Evolutionary conservation across 2,797 vertebrate species (phyloP).

Genomic region (Semotilus atromaculatus): DNA sequence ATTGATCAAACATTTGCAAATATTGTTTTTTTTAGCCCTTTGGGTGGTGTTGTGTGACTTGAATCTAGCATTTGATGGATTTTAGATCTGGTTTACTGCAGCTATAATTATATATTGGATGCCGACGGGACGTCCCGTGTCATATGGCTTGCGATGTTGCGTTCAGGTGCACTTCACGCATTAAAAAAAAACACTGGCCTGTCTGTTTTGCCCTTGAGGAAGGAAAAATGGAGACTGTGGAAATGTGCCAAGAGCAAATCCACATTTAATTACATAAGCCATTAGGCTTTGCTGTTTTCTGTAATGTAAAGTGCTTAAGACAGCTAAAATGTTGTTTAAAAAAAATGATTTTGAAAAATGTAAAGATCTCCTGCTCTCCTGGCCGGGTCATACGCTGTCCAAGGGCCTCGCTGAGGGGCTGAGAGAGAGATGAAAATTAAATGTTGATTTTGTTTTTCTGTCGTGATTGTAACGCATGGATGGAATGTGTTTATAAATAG

Average conservation of each 20-base stretch:
- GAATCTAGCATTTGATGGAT: slow-evolving; percentile 46
- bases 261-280: slow-evolving; percentile 32
- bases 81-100: slow-evolving; percentile 33
- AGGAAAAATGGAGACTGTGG: slow-evolving; percentile 6
- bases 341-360: background rate
- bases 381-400: background rate
- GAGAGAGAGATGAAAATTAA: background rate
- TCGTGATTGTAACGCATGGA: background rate
- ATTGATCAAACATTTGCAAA: slow-evolving; percentile 63
- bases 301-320: background rate
- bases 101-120: slow-evolving; percentile 23
- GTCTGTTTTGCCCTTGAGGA: slow-evolving; percentile 24
- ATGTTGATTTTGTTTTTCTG: background rate
- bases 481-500: background rate
- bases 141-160: background rate
- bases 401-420: background rate
- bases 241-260: slow-evolving; percentile 30
- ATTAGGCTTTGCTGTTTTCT: slow-evolving; percentile 21
- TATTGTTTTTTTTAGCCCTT: slow-evolving; percentile 52
- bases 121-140: slow-evolving; percentile 7
- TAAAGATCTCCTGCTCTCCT: background rate
- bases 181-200: background rate
- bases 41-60: slow-evolving; percentile 35
- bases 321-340: background rate
- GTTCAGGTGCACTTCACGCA: slow-evolving; percentile 24